phyloP scores from a whole-genome alignment of 2,113 vertebrate genomes.

The Jaculus jaculus region DNA sequence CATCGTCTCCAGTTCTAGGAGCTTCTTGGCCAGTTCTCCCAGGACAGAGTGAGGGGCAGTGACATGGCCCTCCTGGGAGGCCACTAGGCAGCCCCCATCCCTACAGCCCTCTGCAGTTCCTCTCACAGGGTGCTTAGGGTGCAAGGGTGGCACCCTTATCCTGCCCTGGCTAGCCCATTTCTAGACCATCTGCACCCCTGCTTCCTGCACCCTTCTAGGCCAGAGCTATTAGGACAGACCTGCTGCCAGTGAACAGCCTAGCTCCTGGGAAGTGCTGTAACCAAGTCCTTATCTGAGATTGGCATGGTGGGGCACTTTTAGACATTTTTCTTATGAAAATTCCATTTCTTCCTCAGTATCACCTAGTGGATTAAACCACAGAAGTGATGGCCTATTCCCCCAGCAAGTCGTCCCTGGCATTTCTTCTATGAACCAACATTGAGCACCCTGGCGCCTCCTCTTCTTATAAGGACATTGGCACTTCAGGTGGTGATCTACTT shows the following conservation, averaged over 20 bases:
- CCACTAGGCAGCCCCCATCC: not conserved
- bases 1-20: not conserved
- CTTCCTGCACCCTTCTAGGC: not conserved
- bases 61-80: not conserved
- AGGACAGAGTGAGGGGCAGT: not conserved
- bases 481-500: not conserved
- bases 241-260: too few relatives aligned
- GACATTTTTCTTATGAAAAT: too few relatives aligned
- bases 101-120: not conserved
- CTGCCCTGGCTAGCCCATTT: not conserved
- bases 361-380: not conserved
- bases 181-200: not conserved
- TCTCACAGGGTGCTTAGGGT: not conserved
- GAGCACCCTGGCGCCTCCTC: too few relatives aligned
- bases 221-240: not conserved
- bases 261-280: not conserved
- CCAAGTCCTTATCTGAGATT: not conserved
- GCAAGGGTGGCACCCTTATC: not conserved
- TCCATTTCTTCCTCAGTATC: not conserved
- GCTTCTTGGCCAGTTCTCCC: not conserved
- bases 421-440: not conserved
- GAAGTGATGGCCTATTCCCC: fast-evolving
- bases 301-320: too few relatives aligned
- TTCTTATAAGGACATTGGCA: not conserved
- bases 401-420: too few relatives aligned